Percentiles rank a stretch among this genome's conserved stretches.
These are phyloP conservation scores for Nephrotoma guestfalica DNA, from an alignment of 2,888 invertebrate species.

Conservation along the genomic window DNA sequence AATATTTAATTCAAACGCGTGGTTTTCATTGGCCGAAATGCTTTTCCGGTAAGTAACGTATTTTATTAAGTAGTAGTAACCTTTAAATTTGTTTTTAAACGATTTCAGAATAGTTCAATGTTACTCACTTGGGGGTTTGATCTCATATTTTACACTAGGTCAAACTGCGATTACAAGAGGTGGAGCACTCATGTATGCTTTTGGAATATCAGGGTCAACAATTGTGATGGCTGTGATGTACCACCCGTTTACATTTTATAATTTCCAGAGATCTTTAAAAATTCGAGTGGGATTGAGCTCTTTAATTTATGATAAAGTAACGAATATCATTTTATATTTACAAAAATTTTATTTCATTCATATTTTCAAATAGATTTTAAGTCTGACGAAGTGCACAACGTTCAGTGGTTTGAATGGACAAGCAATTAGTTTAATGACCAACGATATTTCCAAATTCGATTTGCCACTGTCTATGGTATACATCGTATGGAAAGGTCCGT, in stretches of 20 bases:
- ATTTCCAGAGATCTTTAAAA: conserved; percentile 54
- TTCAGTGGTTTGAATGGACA: conserved; percentile 67
- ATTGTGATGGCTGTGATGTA: conserved; percentile 41
- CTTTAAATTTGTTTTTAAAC: not conserved
- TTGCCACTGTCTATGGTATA: conserved; percentile 72
- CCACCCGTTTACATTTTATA: conserved; percentile 59
- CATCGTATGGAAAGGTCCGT: conserved; percentile 81
- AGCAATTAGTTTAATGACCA: conserved; percentile 83
- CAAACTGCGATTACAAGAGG: conserved; percentile 35
- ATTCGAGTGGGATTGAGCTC: conserved; percentile 44
- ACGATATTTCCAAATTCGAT: conserved; percentile 89
- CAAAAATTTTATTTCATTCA: not conserved
- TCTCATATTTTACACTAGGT: conserved; percentile 43
- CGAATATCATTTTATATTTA: not conserved
- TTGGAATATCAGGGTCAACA: conserved; percentile 44
- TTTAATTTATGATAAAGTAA: conserved; percentile 3
- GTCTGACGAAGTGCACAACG: conserved; percentile 64
- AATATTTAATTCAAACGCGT: conserved; percentile 25
- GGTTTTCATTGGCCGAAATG: conserved; percentile 23
- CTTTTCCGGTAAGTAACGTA: conserved; percentile 23
- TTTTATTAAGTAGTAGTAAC: not conserved
- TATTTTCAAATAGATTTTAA: conserved; percentile 32
- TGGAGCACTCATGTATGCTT: conserved; percentile 51
- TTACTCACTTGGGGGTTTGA: conserved; percentile 47
- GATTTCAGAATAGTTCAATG: conserved; percentile 44